These are phyloP conservation scores for Adelphocoris suturalis DNA, from an alignment of 2,888 invertebrate species.

Conservation along the genomic window DNA sequence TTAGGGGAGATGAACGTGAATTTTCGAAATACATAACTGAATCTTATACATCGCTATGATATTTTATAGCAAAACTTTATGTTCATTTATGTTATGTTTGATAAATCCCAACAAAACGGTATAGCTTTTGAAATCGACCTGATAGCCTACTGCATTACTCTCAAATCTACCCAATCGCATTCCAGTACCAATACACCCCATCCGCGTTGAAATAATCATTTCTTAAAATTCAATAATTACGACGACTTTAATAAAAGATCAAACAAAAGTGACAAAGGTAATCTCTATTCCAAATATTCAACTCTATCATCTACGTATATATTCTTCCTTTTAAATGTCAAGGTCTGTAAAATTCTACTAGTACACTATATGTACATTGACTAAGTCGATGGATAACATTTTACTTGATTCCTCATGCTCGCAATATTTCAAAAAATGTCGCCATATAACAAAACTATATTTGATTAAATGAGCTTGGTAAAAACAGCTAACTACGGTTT, in stretches of 20 bases:
- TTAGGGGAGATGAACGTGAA: too few species aligned
- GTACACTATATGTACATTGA: slow-evolving; percentile 53
- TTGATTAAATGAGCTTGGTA: slow-evolving; percentile 51
- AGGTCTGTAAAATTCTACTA: slow-evolving; percentile 1
- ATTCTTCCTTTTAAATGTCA: slow-evolving; percentile 29
- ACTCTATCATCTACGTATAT: slow-evolving; percentile 37
- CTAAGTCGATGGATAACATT: slow-evolving; percentile 56
- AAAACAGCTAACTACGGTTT: slow-evolving; percentile 51
- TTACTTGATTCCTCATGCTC: slow-evolving; percentile 64
- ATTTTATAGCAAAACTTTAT: too few species aligned
- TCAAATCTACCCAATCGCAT: slow-evolving; percentile 1
- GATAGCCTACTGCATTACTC: background rate
- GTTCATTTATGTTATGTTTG: too few species aligned
- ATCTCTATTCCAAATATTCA: slow-evolving; percentile 37
- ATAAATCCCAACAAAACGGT: too few species aligned
- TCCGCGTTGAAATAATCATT: background rate
- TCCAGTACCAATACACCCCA: background rate
- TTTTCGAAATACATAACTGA: too few species aligned
- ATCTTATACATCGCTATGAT: too few species aligned
- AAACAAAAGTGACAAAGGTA: background rate
- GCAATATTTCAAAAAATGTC: slow-evolving; percentile 50
- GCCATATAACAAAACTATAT: slow-evolving; percentile 54
- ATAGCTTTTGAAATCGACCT: too few species aligned
- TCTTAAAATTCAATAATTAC: background rate
- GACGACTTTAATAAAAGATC: slow-evolving; percentile 28